Evolutionary conservation across 2,797 vertebrate genomes (phyloP).

Genomic region (Cynopterus sphinx): DNA sequence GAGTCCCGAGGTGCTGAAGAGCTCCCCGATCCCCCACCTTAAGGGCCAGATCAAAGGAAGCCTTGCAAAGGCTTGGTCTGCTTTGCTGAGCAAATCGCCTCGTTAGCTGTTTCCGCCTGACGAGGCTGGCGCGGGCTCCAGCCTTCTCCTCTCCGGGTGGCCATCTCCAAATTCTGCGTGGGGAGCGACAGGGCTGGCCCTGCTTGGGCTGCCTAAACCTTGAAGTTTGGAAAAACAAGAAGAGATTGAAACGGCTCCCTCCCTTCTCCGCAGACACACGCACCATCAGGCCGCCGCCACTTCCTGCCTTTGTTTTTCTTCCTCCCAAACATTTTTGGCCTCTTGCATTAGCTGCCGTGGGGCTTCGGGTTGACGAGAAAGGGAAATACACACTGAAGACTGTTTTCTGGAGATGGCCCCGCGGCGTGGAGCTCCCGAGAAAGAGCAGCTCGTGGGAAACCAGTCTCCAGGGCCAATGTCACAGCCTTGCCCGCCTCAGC

Average conservation of each 20-base stretch:
- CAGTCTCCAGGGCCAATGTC: slow-evolving; percentile 63
- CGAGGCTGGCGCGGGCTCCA: neutral
- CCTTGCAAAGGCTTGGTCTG: slow-evolving; percentile 35
- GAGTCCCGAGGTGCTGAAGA: neutral
- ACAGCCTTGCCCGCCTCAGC: neutral
- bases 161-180: slow-evolving; percentile 46
- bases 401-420: slow-evolving; percentile 59
- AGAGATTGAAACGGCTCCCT: slow-evolving; percentile 76
- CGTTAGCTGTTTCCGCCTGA: slow-evolving; percentile 50
- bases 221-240: slow-evolving; percentile 79
- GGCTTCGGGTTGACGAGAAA: slow-evolving; percentile 66
- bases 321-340: slow-evolving; percentile 80
- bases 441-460: slow-evolving; percentile 53
- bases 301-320: slow-evolving; percentile 85
- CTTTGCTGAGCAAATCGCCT: slow-evolving; percentile 58
- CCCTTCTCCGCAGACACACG: slow-evolving; percentile 79
- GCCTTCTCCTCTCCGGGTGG: slow-evolving; percentile 41
- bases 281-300: slow-evolving; percentile 77
- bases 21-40: neutral
- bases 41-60: slow-evolving; percentile 49
- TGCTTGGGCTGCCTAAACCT: slow-evolving; percentile 68
- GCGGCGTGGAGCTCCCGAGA: slow-evolving; percentile 54
- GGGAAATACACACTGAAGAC: slow-evolving; percentile 57
- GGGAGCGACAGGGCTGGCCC: neutral
- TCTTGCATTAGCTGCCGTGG: slow-evolving; percentile 58